Evolutionary conservation across 92 coral and sea anemone species (phyloP).

Genomic region (Phenganax marumi): DNA sequence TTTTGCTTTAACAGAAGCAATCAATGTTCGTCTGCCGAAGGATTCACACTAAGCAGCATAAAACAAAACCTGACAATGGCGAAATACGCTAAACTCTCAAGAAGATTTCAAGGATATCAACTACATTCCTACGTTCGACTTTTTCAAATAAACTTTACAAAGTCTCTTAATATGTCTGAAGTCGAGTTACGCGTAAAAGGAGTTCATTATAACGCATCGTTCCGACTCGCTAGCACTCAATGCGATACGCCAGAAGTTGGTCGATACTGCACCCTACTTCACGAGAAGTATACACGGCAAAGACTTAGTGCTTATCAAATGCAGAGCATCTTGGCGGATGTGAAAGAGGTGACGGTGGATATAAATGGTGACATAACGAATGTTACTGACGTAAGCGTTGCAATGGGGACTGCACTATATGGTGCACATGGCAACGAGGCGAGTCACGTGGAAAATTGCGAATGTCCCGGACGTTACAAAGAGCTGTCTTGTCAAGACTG

Average conservation of each 20-base stretch:
- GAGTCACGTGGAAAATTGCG: constrained; percentile 83
- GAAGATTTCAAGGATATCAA: constrained; percentile 51
- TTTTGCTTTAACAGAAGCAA: constrained; percentile 76
- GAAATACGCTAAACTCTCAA: constrained; percentile 14
- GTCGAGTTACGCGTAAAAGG: constrained; percentile 52
- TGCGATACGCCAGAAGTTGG: constrained; percentile 46
- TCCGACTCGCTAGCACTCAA: constrained; percentile 50
- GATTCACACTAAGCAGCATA: constrained; percentile 53
- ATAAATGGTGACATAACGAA: constrained; percentile 52
- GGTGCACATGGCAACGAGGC: constrained; percentile 58
- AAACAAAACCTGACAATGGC: constrained; percentile 27
- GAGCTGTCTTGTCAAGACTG: constrained; percentile 82
- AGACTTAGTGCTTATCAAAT: constrained; percentile 61
- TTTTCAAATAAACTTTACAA: constrained; percentile 48
- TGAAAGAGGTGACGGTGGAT: constrained; percentile 44
- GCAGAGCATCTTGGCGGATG: constrained; percentile 66
- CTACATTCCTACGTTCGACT: constrained; percentile 69
- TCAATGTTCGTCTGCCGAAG: constrained; percentile 69
- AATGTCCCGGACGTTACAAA: constrained; percentile 72
- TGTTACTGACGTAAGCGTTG: constrained; percentile 29
- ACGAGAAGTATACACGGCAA: constrained; percentile 58
- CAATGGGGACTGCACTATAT: constrained; percentile 59
- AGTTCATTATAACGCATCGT: background rate
- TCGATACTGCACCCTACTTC: constrained; percentile 62
- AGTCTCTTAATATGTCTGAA: constrained; percentile 16